phyloP scores from a whole-genome alignment of 2,113 vertebrate genomes.

The sheep (Ovis aries) region ARS-UI_Ramb_v3.0 NC_056057.1:95766501-95767000 shows the following conservation, averaged over 20 bases:
- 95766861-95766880: neutral
- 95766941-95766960: rapidly evolving
- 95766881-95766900: neutral
- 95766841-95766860: neutral
- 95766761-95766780: neutral
- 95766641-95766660: neutral
- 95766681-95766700: neutral
- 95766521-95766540: neutral
- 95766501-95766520: neutral
- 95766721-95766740: neutral
- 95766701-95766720: neutral
- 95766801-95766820: too few relatives aligned
- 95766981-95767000: conserved; percentile 76
- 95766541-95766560: neutral
- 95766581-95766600: neutral
- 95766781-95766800: neutral
- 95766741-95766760: neutral
- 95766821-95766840: neutral
- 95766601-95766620: neutral
- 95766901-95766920: neutral
- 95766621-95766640: neutral
- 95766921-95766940: neutral
- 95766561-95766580: neutral
- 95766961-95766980: neutral
- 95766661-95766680: neutral